phyloP scores from a whole-genome alignment of 2,797 vertebrate genomes.

The Gambelia wislizenii region DNA sequence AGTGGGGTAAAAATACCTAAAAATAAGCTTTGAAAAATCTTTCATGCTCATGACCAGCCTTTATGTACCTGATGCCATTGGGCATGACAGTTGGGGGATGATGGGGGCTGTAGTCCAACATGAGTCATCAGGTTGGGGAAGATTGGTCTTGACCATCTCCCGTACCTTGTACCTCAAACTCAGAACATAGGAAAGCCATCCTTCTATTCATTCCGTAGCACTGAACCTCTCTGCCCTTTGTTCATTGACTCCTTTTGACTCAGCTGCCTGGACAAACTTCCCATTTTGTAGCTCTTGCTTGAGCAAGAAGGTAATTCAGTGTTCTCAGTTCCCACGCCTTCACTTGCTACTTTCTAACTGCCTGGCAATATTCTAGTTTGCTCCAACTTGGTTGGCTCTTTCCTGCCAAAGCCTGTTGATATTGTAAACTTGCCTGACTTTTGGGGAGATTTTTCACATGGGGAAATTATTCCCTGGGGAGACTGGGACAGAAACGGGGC shows the following conservation, averaged over 20 bases:
- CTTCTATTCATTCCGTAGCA: not conserved
- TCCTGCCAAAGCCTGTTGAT: not conserved
- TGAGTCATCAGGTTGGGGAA: too few relatives aligned
- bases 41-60: not conserved
- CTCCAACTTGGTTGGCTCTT: not conserved
- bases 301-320: not conserved
- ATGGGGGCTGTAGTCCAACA: not conserved
- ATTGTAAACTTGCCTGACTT: not conserved
- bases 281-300: not conserved
- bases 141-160: not conserved
- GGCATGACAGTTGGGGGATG: not conserved
- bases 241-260: too few relatives aligned
- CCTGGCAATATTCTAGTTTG: not conserved
- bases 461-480: too few relatives aligned
- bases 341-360: not conserved
- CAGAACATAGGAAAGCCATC: not conserved
- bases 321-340: not conserved
- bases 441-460: too few relatives aligned
- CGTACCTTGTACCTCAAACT: not conserved
- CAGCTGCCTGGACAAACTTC: not conserved
- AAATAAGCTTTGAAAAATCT: too few relatives aligned
- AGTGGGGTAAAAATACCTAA: too few relatives aligned
- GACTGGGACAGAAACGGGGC: too few relatives aligned
- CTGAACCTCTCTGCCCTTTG: not conserved
- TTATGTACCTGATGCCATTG: not conserved